phyloP scores from a whole-genome alignment of 2,888 invertebrate species.

The Xestia sexstrigata region DNA sequence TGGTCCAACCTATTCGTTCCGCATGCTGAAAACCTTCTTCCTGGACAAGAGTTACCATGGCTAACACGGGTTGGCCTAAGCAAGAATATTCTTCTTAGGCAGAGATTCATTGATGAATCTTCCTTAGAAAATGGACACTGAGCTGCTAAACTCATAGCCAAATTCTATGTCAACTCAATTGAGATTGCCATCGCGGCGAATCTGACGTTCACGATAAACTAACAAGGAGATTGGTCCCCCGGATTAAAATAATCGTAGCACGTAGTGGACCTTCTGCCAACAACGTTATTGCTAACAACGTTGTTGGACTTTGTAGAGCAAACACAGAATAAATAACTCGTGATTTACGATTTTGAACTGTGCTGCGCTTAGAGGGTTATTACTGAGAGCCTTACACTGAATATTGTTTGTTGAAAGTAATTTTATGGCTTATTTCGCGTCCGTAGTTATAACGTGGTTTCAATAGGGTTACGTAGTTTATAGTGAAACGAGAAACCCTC shows the following conservation, averaged over 20 bases:
- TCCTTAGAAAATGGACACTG: not conserved
- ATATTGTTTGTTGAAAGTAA: constrained; percentile 51
- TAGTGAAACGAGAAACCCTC: not conserved
- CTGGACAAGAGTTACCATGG: not conserved
- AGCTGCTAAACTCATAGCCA: not conserved
- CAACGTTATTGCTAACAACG: constrained; percentile 26
- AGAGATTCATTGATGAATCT: not conserved
- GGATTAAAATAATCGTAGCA: not conserved
- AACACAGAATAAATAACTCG: constrained; percentile 65
- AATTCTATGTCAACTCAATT: not conserved
- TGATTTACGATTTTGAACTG: constrained; percentile 66
- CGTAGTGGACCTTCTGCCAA: constrained; percentile 31
- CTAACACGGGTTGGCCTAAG: too few relatives aligned
- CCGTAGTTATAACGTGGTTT: not conserved
- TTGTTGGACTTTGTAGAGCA: constrained; percentile 60
- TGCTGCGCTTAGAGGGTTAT: constrained; percentile 53
- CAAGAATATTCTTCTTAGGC: not conserved
- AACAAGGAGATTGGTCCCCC: not conserved
- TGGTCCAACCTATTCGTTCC: not conserved
- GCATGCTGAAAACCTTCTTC: not conserved
- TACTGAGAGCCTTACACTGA: constrained; percentile 35
- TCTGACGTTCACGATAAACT: too few relatives aligned
- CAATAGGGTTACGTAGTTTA: not conserved
- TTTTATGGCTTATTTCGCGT: constrained; percentile 41
- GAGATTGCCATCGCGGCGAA: not conserved